These are phyloP conservation scores for Scolopax rusticola DNA, from an alignment of 2,797 vertebrate species.

Conservation along the genomic window DNA sequence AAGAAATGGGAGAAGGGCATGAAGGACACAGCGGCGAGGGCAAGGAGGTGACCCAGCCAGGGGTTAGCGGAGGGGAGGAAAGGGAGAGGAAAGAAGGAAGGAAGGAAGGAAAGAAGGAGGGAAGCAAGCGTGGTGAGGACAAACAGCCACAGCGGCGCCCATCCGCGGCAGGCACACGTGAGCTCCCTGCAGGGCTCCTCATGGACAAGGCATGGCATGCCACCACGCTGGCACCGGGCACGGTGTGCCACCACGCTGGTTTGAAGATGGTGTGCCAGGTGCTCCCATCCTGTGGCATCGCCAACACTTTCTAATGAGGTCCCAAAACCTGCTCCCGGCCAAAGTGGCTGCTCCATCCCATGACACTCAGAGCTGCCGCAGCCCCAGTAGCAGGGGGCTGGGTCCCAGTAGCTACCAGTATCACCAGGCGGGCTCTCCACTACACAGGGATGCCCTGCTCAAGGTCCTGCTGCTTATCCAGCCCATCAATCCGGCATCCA, in stretches of 20 bases:
- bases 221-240: rapidly evolving
- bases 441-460: not conserved
- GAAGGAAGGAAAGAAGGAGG: too few relatives aligned
- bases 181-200: conserved; percentile 29
- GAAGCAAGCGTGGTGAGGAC: not conserved
- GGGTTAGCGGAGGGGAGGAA: not conserved
- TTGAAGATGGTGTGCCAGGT: not conserved
- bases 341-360: rapidly evolving
- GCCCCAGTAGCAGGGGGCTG: not conserved
- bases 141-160: not conserved
- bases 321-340: not conserved
- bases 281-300: not conserved
- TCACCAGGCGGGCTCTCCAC: not conserved
- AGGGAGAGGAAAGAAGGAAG: not conserved
- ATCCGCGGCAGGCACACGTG: not conserved
- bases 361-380: rapidly evolving
- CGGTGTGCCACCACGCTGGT: rapidly evolving
- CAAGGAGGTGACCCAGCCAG: not conserved
- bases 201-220: not conserved
- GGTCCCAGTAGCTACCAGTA: not conserved
- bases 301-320: rapidly evolving
- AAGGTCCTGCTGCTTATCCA: not conserved
- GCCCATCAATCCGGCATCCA: not conserved
- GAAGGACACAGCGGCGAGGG: conserved; percentile 47
- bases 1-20: conserved; percentile 78